Percentiles rank a stretch among this genome's conserved stretches.
These are phyloP conservation scores for Microcebus tavaratra DNA, from an alignment of 2,113 vertebrate species.

Conservation along the genomic window DNA sequence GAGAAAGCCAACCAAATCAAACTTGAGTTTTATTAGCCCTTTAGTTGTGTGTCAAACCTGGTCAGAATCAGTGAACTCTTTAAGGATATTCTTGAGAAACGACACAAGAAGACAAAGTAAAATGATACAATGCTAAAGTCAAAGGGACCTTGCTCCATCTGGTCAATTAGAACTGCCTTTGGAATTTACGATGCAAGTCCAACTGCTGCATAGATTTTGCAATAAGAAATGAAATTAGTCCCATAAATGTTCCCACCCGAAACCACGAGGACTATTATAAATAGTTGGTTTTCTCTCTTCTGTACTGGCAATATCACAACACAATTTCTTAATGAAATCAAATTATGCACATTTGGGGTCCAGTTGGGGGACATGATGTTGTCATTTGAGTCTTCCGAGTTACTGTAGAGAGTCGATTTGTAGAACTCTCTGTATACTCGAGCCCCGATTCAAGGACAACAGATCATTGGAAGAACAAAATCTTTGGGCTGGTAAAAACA, in stretches of 20 bases:
- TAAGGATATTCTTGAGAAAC: conserved; percentile 40
- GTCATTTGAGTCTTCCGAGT: conserved; percentile 14
- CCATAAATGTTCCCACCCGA: conserved; percentile 35
- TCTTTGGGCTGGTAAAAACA: neutral
- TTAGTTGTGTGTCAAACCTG: neutral
- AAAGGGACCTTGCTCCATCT: neutral
- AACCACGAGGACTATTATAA: neutral
- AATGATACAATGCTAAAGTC: neutral
- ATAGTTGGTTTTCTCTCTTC: neutral
- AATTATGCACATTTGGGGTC: neutral
- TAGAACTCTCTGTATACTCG: neutral
- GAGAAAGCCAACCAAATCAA: neutral
- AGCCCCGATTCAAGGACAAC: conserved; percentile 45
- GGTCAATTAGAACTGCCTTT: conserved; percentile 37
- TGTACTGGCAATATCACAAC: neutral
- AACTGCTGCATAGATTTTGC: conserved; percentile 42
- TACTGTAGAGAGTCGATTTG: neutral
- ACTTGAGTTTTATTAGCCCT: neutral
- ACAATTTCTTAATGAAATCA: conserved; percentile 10
- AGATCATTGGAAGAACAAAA: neutral
- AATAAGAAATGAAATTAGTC: conserved; percentile 62
- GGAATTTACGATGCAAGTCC: conserved; percentile 29
- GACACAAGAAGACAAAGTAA: neutral
- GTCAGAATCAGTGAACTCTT: neutral
- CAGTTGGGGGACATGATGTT: neutral